Evolutionary conservation across 2,113 vertebrate genomes (phyloP), one percentile per base, ranked within the genome.

Genomic region (Microtus oregoni): DNA sequence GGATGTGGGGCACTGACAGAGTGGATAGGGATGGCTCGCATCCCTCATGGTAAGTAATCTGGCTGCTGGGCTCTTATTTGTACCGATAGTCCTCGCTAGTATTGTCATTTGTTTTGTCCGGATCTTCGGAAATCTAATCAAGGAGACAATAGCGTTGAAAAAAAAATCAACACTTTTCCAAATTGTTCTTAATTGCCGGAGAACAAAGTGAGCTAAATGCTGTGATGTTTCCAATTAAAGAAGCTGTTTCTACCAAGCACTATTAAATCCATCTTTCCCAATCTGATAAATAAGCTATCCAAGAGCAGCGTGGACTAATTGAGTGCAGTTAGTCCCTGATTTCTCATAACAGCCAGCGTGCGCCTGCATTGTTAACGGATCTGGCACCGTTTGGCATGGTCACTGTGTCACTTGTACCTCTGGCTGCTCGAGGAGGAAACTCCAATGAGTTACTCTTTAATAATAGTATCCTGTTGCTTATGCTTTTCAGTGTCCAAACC

Each of bases 141-240:
- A 98, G 97, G 95, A 99, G 98, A 98, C 98, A 98, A 99, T 98
- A 98, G 99, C 98, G 98, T 96, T 97, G 97, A 98, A 98, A 98
- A 98, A 55, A 99, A 97, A 98, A 98, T 96, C 93, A 96, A 97
- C 98, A 94, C 97, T 98, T 98, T 98, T 98, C 98, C 98, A 98
- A 99, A 99, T 99, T 99, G 99, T 99, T 99, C 99, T 99, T 99
- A 99, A 99, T 99, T 99, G 99, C 98, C 98, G 63, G 98, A 98
- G 97, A 98, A 99, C 97, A 67, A 98, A 98, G 98, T 98, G 96
- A 98, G 94, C 98, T 98, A 98, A 99, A 98, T 98, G 98, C 96
- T 97, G 98, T 98, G 97, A 98, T 99, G 98, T 99, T 99, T 99
- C 98, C 98, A 99, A 99, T 99, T 99, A 99, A 98, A 98, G 98